Evolutionary conservation across 2,113 vertebrate genomes (phyloP).

Genomic region (Lepus timidus): DNA sequence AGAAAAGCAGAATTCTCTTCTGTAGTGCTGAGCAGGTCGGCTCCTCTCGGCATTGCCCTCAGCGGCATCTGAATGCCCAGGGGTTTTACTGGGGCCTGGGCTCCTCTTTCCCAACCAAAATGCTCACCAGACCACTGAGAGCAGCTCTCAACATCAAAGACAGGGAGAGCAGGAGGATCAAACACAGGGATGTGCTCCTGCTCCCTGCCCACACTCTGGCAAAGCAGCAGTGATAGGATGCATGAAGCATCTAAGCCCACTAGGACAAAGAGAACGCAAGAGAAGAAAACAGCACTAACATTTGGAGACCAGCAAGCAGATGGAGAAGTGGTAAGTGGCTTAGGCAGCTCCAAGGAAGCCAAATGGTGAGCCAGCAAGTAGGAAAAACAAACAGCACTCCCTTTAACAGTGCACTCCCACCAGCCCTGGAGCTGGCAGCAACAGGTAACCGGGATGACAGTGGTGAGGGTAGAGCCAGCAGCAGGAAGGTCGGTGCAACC

Average conservation of each 20-base stretch:
- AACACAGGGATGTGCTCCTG: neutral
- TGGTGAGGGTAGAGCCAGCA: neutral
- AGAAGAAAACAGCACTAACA: neutral
- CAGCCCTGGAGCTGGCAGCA: neutral
- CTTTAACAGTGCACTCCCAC: neutral
- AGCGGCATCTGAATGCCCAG: neutral
- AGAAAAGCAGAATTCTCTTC: neutral
- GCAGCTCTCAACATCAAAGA: neutral
- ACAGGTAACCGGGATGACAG: neutral
- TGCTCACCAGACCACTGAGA: neutral
- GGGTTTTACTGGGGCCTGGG: neutral
- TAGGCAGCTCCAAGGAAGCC: neutral
- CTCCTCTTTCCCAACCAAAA: neutral
- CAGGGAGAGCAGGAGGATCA: neutral
- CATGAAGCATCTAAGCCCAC: neutral
- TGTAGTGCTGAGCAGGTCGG: neutral
- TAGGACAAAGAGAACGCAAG: neutral
- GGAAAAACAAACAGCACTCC: neutral
- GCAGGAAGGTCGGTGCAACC: neutral
- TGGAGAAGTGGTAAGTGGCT: neutral
- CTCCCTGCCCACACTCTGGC: neutral
- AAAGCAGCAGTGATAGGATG: neutral
- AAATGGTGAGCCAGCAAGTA: neutral
- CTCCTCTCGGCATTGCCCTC: neutral
- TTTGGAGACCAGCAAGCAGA: slow-evolving; percentile 12